A percentile compares a stretch with the other conserved stretches of the same genome.
These are phyloP conservation scores for Cenopis cana DNA, from an alignment of 2,888 invertebrate species.

Conservation along the genomic window DNA sequence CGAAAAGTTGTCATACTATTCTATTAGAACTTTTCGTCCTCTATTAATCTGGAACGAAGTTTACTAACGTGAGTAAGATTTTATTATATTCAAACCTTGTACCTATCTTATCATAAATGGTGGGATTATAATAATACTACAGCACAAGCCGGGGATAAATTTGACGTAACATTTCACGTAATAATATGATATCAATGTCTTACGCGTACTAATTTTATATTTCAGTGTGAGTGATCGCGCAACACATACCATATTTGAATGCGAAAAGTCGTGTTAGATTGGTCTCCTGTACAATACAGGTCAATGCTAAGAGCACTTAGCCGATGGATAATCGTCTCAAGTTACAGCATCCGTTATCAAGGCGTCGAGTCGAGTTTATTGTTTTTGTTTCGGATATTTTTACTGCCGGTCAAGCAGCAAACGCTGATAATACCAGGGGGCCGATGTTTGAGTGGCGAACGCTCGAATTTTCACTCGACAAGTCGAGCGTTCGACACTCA, in stretches of 20 bases:
- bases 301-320: conserved; percentile 36
- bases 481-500: too few species aligned
- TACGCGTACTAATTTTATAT: too few species aligned
- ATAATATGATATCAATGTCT: too few species aligned
- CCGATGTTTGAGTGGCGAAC: too few species aligned
- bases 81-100: background rate
- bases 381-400: conserved; percentile 14
- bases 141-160: background rate
- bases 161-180: background rate
- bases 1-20: too few species aligned
- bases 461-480: too few species aligned
- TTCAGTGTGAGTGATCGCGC: background rate
- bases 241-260: background rate
- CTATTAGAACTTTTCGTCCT: too few species aligned
- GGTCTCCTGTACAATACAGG: conserved; percentile 3
- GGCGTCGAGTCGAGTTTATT: background rate
- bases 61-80: background rate
- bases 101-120: too few species aligned
- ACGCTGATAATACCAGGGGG: too few species aligned
- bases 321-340: conserved; percentile 27
- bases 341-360: conserved; percentile 31
- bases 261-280: background rate
- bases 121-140: too few species aligned
- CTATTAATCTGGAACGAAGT: too few species aligned
- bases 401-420: background rate